phyloP scores from a whole-genome alignment of 2,888 invertebrate genomes.

The Lepas anatifera region DNA sequence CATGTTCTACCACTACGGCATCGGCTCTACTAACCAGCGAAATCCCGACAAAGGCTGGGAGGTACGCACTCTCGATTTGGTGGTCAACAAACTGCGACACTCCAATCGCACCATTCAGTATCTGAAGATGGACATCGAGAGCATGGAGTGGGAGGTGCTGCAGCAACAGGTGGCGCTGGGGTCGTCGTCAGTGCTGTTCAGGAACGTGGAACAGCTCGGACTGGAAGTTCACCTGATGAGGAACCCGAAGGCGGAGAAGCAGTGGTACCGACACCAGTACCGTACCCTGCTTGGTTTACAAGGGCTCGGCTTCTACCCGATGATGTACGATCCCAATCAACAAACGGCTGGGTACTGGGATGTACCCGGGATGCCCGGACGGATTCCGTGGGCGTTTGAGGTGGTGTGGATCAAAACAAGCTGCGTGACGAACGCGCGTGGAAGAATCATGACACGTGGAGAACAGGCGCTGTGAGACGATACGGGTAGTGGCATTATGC shows the following conservation, averaged over 20 bases:
- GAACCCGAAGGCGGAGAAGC: too few relatives aligned
- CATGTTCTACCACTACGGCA: constrained; percentile 24
- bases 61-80: constrained; percentile 30
- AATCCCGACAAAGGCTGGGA: constrained; percentile 21
- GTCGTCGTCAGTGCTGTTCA: neutral
- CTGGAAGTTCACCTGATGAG: neutral
- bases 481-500: too few relatives aligned
- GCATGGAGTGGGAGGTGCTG: constrained; percentile 8
- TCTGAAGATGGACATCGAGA: constrained; percentile 19
- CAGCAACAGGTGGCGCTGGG: neutral
- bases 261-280: neutral
- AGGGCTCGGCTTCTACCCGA: neutral
- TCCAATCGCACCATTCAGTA: constrained; percentile 10
- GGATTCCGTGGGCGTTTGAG: neutral
- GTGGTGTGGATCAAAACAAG: neutral
- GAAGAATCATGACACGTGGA: too few relatives aligned
- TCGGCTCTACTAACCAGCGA: neutral
- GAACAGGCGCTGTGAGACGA: too few relatives aligned
- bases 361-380: neutral
- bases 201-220: neutral
- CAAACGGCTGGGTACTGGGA: too few relatives aligned
- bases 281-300: neutral
- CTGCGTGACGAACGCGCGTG: too few relatives aligned
- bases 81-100: constrained; percentile 26
- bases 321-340: neutral